Base-by-base conservation (phyloP, 2,113 vertebrate genomes). In the Rattus rattus region DNA sequence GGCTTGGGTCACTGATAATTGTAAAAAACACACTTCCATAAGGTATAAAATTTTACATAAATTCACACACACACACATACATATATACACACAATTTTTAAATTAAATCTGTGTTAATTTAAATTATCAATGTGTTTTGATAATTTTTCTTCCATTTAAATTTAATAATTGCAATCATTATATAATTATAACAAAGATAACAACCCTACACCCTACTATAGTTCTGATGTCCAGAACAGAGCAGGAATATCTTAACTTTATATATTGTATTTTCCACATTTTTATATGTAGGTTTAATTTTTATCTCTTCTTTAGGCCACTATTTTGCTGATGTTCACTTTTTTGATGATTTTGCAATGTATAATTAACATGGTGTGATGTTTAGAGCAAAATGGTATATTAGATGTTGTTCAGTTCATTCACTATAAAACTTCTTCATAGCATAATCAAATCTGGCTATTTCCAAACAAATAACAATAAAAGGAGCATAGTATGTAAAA, bases 31-130 rank as follows among this genome's bases (percentile, higher is more conserved):
- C 39, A 65, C 2, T 67, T 76, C 77, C 2, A 52, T 83, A 91
- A 86, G 24, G 8, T 88, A 96, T 88, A 4, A 67, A 52, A 43
- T 69, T 81, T 88, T 7, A 84, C 2, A 92, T 16, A 88, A 96
- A 85, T 47, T 72, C 17, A 43, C 4, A 69, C 1, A 92, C 8
- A 28, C 63, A 65, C 63, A 65, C 63, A 63, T 5, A 65, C 63
- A 28, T 20, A 63, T 22, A 63, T 24, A 63, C 61, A 63, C 61
- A 26, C 61, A 63, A 22, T 10, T 43, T 63, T 63, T 63, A 84
- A 17, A 30, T 76, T 76, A 47, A 76, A 54, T 83, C 2, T 83
- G 4, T 28, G 0, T 6, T 92, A 88, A 65, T 59, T 10, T 11
- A 43, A 84, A 69, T 43, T 43, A 43, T 2, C 17, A 36, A 10